Evolutionary conservation across 2,797 vertebrate genomes (phyloP), one percentile per base, ranked within the genome.

Genomic region (Gambelia wislizenii): DNA sequence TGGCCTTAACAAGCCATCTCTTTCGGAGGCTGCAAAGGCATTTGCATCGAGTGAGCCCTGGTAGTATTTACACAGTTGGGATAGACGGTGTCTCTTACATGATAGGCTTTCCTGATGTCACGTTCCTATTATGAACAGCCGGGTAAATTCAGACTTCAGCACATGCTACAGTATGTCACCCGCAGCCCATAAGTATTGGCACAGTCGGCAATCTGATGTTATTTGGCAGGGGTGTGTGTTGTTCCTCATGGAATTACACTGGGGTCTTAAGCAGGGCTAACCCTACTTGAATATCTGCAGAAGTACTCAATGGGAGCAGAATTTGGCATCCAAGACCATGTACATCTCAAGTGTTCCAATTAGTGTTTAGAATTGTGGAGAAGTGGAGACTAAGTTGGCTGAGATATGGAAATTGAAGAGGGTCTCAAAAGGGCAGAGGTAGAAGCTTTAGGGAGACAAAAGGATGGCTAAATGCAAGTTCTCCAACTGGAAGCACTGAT

Each of bases 1-100:
- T 70, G 69, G 79, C 90, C 91, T 84, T 89, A 39, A 89, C 56
- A 49, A 91, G 82, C 9, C 77, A 81, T 80, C 56, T 78, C 92
- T 7, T 0, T 4, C 0, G 0, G 14, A 49, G 36, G 87, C 0
- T n/a, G 30, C 27, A 69, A 6, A 1, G 49, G 0, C 86, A 2
- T 16, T 54, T 0, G 44, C 59, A n/a, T 10, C n/a, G 14, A 25
- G 0, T 1, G 10, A 84, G 25, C 0, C 2, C 0, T 0, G 18
- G 25, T 67, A 25, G 47, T 87, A 72, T 76, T 92, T 77, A 83
- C 44, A 9, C 4, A 83, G 0, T 13, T 13, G 54, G 39, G 39
- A 54, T 27, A 1, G 1, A n/a, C 0, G 14, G 1, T 86, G 1
- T 86, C 52, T 64, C 25, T 0, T 61, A 61, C 52, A 16, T 25